Evolutionary conservation across 2,113 vertebrate genomes (phyloP).

Genomic region (Charina bottae): DNA sequence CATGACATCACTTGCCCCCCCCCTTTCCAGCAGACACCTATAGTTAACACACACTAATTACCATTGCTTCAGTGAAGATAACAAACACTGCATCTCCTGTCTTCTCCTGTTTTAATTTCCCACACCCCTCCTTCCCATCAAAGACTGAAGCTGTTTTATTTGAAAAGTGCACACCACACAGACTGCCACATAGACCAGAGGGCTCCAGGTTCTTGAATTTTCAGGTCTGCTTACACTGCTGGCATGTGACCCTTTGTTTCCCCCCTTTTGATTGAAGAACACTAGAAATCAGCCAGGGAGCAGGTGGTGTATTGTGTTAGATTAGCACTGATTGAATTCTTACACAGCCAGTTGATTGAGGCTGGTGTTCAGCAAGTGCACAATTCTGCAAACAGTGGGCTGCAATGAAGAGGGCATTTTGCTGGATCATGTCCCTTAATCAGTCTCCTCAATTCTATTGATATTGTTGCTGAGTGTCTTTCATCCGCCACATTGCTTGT

Average conservation of each 20-base stretch:
- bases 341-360: constrained; percentile 71
- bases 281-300: constrained; percentile 76
- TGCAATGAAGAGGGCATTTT: constrained; percentile 48
- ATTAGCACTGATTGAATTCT: constrained; percentile 76
- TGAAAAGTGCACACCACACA: neutral
- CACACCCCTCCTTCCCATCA: neutral
- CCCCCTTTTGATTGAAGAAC: constrained; percentile 76
- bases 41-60: constrained; percentile 43
- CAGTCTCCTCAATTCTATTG: constrained; percentile 40
- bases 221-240: constrained; percentile 60
- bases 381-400: constrained; percentile 40
- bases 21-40: neutral
- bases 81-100: constrained; percentile 8
- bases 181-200: fast-evolving
- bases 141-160: constrained; percentile 1
- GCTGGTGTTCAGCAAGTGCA: constrained; percentile 62
- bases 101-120: neutral
- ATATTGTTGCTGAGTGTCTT: neutral
- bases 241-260: constrained; percentile 46
- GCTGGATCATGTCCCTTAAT: constrained; percentile 47
- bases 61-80: neutral
- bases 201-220: constrained; percentile 54
- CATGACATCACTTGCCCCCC: neutral
- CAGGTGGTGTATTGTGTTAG: constrained; percentile 78
- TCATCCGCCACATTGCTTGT: neutral